Conservation (phyloP, 2,797 vertebrate genomes). For the Notolabrus celidotus region DNA sequence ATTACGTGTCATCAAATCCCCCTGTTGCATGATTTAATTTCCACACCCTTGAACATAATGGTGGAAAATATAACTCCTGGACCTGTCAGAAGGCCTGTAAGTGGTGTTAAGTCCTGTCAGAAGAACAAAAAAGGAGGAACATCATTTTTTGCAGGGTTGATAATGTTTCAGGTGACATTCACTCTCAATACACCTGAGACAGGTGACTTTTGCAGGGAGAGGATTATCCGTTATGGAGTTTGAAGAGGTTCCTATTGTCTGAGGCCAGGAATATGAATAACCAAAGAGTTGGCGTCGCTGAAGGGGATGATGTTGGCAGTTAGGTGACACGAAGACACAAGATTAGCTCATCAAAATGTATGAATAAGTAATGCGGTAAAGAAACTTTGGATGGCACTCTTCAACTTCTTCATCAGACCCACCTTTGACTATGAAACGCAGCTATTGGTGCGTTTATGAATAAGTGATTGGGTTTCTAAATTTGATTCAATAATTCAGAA, state of each 20-base stretch:
- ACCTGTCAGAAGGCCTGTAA: slow-evolving; percentile 71
- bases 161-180: slow-evolving; percentile 88
- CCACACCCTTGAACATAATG: slow-evolving; percentile 72
- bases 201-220: slow-evolving; percentile 78
- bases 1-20: slow-evolving; percentile 80
- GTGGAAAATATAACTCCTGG: slow-evolving; percentile 70
- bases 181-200: slow-evolving; percentile 83
- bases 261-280: slow-evolving; percentile 76
- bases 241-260: slow-evolving; percentile 80
- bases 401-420: slow-evolving; percentile 32
- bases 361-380: slow-evolving; percentile 76
- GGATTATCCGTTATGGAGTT: slow-evolving; percentile 81
- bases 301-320: slow-evolving; percentile 49
- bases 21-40: slow-evolving; percentile 78
- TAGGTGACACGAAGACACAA: slow-evolving; percentile 53
- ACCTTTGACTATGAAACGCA: slow-evolving; percentile 53
- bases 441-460: slow-evolving; percentile 65
- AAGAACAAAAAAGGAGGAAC: slow-evolving; percentile 78
- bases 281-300: slow-evolving; percentile 69
- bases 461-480: slow-evolving; percentile 78
- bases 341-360: slow-evolving; percentile 72
- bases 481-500: slow-evolving; percentile 84
- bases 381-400: slow-evolving; percentile 49
- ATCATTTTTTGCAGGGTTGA: slow-evolving; percentile 73
- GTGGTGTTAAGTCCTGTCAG: slow-evolving; percentile 82